phyloP scores from a whole-genome alignment of 2,113 vertebrate species.

The Petrocephalus microphthalmus region DNA sequence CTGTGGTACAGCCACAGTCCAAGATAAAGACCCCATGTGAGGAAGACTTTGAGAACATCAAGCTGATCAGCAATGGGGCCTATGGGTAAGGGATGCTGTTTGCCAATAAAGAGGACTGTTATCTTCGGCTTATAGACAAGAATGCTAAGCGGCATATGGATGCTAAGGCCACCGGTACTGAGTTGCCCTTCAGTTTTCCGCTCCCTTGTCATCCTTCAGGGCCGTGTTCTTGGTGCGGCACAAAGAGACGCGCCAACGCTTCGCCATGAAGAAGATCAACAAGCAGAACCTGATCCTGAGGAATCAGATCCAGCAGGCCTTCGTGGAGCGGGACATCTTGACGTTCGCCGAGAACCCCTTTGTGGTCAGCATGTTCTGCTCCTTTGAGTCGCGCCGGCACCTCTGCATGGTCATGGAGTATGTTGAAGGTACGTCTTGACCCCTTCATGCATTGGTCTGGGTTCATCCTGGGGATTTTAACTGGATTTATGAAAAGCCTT shows the following conservation, averaged over 20 bases:
- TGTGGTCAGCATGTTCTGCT: conserved; percentile 98
- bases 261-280: conserved; percentile 99
- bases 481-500: neutral
- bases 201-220: conserved; percentile 46
- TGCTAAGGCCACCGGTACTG: neutral
- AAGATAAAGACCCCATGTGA: conserved; percentile 84
- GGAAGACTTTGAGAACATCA: conserved; percentile 94
- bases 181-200: neutral
- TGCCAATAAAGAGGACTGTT: neutral
- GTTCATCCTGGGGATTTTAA: neutral
- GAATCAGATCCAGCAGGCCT: conserved; percentile 97
- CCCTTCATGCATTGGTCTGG: neutral
- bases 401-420: conserved; percentile 99
- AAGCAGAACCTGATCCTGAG: conserved; percentile 95
- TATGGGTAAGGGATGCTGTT: conserved; percentile 69
- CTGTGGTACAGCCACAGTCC: conserved; percentile 59
- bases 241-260: conserved; percentile 86
- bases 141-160: neutral
- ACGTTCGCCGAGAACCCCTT: conserved; percentile 96
- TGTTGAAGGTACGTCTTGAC: conserved; percentile 76
- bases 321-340: conserved; percentile 92
- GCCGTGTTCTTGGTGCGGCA: conserved; percentile 90
- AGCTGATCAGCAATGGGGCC: conserved; percentile 95
- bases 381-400: conserved; percentile 90
- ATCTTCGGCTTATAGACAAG: no score